Base-by-base conservation (phyloP, 2,113 vertebrate species). In the Pseudonaja textilis region DNA sequence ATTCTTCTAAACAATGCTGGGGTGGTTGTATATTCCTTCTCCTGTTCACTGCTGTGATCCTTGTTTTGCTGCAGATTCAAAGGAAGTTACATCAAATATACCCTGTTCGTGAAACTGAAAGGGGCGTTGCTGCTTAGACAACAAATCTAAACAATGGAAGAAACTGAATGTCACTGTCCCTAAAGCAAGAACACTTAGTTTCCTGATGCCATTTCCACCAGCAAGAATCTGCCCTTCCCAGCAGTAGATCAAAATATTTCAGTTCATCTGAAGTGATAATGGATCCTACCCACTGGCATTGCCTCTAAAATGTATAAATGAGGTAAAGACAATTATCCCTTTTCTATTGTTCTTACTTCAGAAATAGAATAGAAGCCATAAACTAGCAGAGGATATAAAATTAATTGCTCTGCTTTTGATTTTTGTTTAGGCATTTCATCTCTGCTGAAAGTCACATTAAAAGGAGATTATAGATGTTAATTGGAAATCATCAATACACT, bases 131-230 rank as follows among this genome's bases (percentile, higher is more conserved):
- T 57, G 88, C 45, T 57, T 45, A 61, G 55, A 52, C 89, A 59
- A 0, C 64, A 69, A 4, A 56, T 93, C 57, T 47, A 56, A 54
- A 50, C 45, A 61, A 85, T 57, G 93, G 47, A 87, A 85, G 91
- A 95, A 89, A 7, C 87, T 92, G 59, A 64, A 9, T 57, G 94
- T 92, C 85, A 92, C 18, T 93, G 91, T 88, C 55, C 22, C 55
- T 88, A 74, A 56, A 90, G 47, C 93, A 93, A 95, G 18, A 87
- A 93, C 3, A 52, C 29, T 16, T 57, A 6, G 87, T 93, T 96
- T 97, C 96, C 96, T 96, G 95, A 92, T 96, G 23, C 93, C 87
- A 50, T 87, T 92, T 59, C n/a, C 23, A 52, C 69, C 47, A 88
- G 85, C 55, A 89, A 52, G 3, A 55, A 54, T 1, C 23, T 2